Conservation (phyloP, 35 echinoderm and acorn worm genomes). For the Apostichopus parvimensis region DNA sequence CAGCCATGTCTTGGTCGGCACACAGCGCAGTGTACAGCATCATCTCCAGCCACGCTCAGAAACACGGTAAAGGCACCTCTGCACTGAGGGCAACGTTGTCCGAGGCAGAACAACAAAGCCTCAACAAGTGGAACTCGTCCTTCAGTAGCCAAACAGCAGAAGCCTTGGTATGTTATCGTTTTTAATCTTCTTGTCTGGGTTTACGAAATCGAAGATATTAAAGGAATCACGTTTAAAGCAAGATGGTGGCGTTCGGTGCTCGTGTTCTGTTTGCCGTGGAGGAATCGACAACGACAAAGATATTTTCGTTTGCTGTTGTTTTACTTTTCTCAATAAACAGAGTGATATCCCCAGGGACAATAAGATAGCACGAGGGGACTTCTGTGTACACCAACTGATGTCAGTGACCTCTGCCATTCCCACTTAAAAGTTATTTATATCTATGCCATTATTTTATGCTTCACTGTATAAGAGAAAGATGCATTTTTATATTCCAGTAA, state of each 20-base stretch:
- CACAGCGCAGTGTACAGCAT: slow-evolving; percentile 79
- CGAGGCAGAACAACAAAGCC: slow-evolving; percentile 59
- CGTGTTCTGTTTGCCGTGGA: too few relatives aligned
- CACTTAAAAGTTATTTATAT: too few relatives aligned
- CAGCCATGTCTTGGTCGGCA: slow-evolving; percentile 58
- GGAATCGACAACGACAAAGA: not conserved
- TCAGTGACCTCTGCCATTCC: too few relatives aligned
- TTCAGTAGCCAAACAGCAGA: slow-evolving; percentile 58
- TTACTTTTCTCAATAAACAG: too few relatives aligned
- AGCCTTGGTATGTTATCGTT: slow-evolving; percentile 12
- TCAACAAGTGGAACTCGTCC: slow-evolving; percentile 87
- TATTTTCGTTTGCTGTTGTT: too few relatives aligned
- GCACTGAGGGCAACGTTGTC: slow-evolving; percentile 65
- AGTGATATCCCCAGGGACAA: too few relatives aligned
- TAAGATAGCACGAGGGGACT: too few relatives aligned
- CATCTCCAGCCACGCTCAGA: slow-evolving; percentile 61
- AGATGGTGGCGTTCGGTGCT: too few relatives aligned
- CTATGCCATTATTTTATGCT: too few relatives aligned
- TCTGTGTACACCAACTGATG: too few relatives aligned
- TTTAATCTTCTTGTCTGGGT: not conserved
- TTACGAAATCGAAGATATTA: not conserved
- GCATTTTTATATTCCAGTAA: too few relatives aligned
- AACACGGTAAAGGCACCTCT: slow-evolving; percentile 41
- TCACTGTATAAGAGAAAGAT: too few relatives aligned
- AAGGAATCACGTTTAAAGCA: not conserved